Evolutionary conservation across 1,140 invertebrate genomes (phyloP), one percentile per base, ranked within the genome.

Genomic region (Leptopilina boulardi): DNA sequence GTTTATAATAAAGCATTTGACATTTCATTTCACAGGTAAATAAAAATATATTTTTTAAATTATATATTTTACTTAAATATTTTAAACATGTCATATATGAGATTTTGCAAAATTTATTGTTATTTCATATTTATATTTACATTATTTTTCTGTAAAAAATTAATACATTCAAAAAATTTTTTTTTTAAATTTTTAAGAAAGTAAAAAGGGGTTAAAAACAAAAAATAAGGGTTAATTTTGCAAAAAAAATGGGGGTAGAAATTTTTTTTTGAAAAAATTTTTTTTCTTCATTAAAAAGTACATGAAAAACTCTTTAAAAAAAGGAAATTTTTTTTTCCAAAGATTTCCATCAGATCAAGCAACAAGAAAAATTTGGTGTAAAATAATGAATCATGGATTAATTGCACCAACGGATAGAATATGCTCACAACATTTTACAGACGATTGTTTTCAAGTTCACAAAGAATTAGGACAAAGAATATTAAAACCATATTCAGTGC

Each of bases 391-490:
- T 66, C 59, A 34, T 23, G 15, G 23, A 4, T 3, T 30, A 66
- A 30, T 66, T 66, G 13, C 21, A 30, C 13, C 59, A n/a, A 66
- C 59, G 8, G 59, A 66, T 23, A 30, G 59, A 66, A 15, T 66
- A 66, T 66, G 59, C 26, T 66, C 59, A 0, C 26, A 30, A n/a
- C 59, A 66, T 15, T 66, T 66, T n/a, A 66, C 59, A 23, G 59
- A 66, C 26, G 26, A 66, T 15, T 66, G 59, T 30, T 66, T 66
- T n/a, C 59, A 66, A 66, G 59, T 66, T n/a, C 59, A 66, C 59
- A 66, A 66, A 30, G 59, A 66, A 30, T 66, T 66, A 23, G 59
- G 59, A n/a, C 59, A 66, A n/a, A 30, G 59, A 30, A 30, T 66
- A 66, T 30, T 66, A 15, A 66, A 66, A 13, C 59, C 59, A 23